phyloP scores from a whole-genome alignment of 2,797 vertebrate genomes.

The Lacerta agilis region DNA sequence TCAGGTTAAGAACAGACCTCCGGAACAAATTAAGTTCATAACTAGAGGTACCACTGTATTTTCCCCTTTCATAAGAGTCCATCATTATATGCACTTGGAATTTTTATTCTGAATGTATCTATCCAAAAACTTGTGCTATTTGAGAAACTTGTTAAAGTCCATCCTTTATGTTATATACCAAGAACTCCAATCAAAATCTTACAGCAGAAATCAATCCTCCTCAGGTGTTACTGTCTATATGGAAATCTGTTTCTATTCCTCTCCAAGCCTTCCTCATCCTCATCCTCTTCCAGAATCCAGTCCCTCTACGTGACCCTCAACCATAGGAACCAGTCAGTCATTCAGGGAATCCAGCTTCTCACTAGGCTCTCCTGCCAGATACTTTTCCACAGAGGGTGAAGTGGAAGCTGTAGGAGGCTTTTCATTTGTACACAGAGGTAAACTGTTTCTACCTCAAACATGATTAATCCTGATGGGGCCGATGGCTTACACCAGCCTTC shows the following conservation, averaged over 20 bases:
- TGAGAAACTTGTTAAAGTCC: neutral
- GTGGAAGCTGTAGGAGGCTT: neutral
- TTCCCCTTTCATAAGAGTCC: neutral
- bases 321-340: neutral
- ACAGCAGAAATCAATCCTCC: neutral
- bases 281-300: neutral
- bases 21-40: no score
- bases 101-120: neutral
- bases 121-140: neutral
- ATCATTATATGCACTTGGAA: neutral
- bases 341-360: neutral
- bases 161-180: neutral
- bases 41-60: no score
- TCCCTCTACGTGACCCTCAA: neutral
- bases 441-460: neutral
- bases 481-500: neutral
- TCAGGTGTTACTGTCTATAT: neutral
- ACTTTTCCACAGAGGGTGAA: neutral
- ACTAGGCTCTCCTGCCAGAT: neutral
- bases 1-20: no score
- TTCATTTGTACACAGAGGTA: neutral
- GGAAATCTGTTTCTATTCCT: neutral
- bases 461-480: neutral
- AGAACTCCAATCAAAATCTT: neutral
- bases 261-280: neutral